phyloP scores from a whole-genome alignment of 2,113 vertebrate genomes.

The Melanerpes formicivorus region DNA sequence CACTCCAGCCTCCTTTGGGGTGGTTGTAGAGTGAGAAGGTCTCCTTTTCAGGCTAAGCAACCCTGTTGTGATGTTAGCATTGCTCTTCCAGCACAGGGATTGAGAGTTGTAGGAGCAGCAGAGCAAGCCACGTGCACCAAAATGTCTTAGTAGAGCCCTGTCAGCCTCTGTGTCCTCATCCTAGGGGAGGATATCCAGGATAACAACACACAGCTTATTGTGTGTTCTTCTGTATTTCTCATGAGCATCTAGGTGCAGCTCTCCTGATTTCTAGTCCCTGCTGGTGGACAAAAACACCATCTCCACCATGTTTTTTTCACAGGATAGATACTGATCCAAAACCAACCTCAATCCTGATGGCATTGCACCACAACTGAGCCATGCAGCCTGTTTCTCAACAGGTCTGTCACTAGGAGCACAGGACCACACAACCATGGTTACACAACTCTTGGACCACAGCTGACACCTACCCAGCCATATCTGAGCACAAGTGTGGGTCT shows the following conservation, averaged over 20 bases:
- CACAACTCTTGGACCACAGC: background rate
- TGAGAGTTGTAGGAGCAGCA: fast-evolving
- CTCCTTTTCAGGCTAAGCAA: too few relatives aligned
- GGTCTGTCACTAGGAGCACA: background rate
- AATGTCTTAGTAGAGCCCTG: background rate
- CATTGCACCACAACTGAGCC: background rate
- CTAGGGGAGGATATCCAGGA: background rate
- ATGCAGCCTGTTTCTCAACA: background rate
- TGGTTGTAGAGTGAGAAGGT: too few relatives aligned
- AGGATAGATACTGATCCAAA: background rate
- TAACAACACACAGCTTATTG: background rate
- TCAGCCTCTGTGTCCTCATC: background rate
- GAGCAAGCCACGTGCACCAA: background rate
- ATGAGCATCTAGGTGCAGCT: background rate
- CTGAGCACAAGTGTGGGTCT: background rate
- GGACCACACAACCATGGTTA: fast-evolving
- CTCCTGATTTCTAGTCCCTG: background rate
- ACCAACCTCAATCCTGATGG: background rate
- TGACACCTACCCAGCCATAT: background rate
- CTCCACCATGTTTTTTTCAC: background rate
- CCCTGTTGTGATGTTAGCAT: too few relatives aligned
- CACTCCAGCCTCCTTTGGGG: too few relatives aligned
- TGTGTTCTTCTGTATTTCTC: background rate
- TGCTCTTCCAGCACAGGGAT: background rate
- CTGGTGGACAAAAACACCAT: background rate